Conservation (phyloP, 1,140 invertebrate species). For the Zaprionus capensis region DNA sequence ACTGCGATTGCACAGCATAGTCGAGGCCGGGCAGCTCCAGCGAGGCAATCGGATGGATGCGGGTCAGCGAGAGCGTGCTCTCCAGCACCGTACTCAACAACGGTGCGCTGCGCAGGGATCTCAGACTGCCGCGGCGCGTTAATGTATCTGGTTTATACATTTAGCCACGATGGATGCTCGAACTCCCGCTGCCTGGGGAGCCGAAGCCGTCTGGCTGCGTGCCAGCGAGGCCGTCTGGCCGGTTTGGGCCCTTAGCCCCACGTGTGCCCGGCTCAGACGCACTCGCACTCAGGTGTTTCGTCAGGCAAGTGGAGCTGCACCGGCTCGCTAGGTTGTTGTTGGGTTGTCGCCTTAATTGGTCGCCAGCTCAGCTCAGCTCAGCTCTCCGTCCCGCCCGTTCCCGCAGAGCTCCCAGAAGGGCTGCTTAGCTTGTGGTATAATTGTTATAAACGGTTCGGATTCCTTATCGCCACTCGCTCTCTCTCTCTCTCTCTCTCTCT, state of each 20-base stretch:
- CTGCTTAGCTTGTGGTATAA: slow-evolving; percentile 30
- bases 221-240: not conserved
- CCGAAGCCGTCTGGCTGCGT: not conserved
- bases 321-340: not conserved
- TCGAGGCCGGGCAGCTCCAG: slow-evolving; percentile 81
- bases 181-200: slow-evolving; percentile 5
- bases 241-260: not conserved
- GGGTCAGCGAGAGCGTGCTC: slow-evolving; percentile 81
- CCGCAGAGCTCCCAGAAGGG: slow-evolving; percentile 17
- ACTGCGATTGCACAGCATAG: slow-evolving; percentile 80
- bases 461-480: slow-evolving; percentile 25
- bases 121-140: slow-evolving; percentile 82
- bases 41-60: slow-evolving; percentile 83
- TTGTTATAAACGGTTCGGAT: slow-evolving; percentile 48
- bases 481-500: slow-evolving; percentile 1
- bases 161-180: slow-evolving; percentile 40
- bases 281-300: not conserved
- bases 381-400: not conserved
- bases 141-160: slow-evolving; percentile 83
- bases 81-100: slow-evolving; percentile 81
- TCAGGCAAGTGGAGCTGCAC: not conserved
- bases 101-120: slow-evolving; percentile 83
- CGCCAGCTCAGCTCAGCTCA: not conserved
- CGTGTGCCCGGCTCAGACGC: slow-evolving; percentile 1
- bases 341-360: slow-evolving; percentile 7